A percentile compares a stretch with the other conserved stretches of the same genome.
Evolutionary conservation across 2,113 vertebrate genomes (phyloP).

Genomic region (Zapornia atra): DNA sequence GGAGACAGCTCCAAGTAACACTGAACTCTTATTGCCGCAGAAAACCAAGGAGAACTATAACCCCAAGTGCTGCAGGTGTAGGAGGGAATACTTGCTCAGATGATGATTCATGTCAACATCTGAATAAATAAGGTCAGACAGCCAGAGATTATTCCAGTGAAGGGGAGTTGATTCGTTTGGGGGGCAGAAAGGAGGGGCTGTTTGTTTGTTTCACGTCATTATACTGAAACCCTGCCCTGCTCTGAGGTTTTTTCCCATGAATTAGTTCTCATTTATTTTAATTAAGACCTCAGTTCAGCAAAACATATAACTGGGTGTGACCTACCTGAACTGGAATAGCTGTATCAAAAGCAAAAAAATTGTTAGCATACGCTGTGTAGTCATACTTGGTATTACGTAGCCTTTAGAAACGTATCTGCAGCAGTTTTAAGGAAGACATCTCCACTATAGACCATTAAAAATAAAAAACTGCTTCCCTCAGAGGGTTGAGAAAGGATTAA

Average conservation of each 20-base stretch:
- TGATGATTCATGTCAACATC: conserved; percentile 65
- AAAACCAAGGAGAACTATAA: conserved; percentile 61
- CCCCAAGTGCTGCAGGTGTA: conserved; percentile 57
- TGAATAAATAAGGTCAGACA: conserved; percentile 65
- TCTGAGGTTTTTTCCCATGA: background rate
- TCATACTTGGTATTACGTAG: background rate
- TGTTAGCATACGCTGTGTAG: background rate
- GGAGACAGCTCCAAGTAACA: conserved; percentile 47
- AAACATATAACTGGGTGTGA: background rate
- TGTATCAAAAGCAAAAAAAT: background rate
- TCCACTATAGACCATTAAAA: conserved; percentile 8
- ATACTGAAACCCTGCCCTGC: background rate
- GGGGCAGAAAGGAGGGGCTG: conserved; percentile 24
- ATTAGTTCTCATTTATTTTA: conserved; percentile 27
- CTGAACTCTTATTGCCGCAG: conserved; percentile 48
- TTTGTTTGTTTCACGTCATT: conserved; percentile 23
- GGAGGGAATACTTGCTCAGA: conserved; percentile 57
- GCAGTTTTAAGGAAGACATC: background rate
- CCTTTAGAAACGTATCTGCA: background rate
- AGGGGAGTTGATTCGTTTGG: conserved; percentile 37
- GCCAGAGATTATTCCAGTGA: conserved; percentile 43
- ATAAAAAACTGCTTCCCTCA: conserved; percentile 27
- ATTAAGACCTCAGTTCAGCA: conserved; percentile 28
- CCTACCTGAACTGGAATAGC: conserved; percentile 9
- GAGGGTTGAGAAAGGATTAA: conserved; percentile 39